These are phyloP conservation scores for Micronisus gabar DNA, from an alignment of 2,113 vertebrate genomes.

Conservation along the genomic window DNA sequence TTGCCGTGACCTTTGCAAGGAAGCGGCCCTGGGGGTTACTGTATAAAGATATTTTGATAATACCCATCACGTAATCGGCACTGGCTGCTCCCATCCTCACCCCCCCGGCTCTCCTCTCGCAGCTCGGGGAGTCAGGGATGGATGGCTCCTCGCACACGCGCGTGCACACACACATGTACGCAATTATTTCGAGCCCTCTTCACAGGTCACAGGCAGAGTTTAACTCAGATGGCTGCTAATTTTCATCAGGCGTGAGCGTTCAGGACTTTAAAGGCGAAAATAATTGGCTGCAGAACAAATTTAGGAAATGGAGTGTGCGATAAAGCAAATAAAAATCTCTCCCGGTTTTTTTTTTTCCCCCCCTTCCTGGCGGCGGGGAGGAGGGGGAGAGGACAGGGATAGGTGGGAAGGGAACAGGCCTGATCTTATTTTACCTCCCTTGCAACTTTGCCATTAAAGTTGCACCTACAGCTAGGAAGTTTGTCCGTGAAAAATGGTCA, in stretches of 20 bases:
- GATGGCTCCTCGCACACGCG: background rate
- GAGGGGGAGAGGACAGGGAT: background rate
- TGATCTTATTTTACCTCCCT: constrained; percentile 42
- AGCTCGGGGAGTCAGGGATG: background rate
- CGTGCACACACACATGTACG: background rate
- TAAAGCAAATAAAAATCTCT: constrained; percentile 75
- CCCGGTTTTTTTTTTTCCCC: background rate
- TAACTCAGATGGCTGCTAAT: constrained; percentile 65
- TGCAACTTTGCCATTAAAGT: constrained; percentile 76
- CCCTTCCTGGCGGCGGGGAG: background rate
- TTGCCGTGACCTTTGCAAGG: constrained; percentile 12
- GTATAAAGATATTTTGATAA: background rate
- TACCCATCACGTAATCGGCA: background rate
- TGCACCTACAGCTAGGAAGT: constrained; percentile 79
- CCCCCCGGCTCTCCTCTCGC: background rate
- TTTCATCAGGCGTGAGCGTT: constrained; percentile 56
- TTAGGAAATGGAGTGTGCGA: constrained; percentile 68
- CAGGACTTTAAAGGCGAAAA: constrained; percentile 64
- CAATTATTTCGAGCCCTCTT: constrained; percentile 54
- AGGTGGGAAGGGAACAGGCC: background rate
- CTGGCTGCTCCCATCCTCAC: background rate
- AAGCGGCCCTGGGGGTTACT: background rate
- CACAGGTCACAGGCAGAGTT: constrained; percentile 68
- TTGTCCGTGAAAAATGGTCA: constrained; percentile 83
- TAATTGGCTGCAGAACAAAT: constrained; percentile 75